A percentile compares a stretch with the other conserved stretches of the same genome.
phyloP scores from a whole-genome alignment of 1,140 invertebrate genomes.

The Cataglyphis hispanica region DNA sequence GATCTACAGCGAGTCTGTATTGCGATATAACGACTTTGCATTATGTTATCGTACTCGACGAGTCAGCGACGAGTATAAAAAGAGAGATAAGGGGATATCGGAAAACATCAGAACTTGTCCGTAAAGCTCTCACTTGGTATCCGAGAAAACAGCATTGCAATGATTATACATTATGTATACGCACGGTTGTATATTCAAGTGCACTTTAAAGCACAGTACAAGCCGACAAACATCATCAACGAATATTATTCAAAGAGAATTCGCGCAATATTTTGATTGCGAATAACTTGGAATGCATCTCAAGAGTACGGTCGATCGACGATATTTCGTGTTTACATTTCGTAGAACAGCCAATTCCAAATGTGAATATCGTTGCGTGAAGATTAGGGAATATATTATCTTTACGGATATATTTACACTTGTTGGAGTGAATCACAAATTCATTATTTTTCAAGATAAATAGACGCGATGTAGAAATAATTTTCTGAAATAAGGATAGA shows the following conservation, averaged over 20 bases:
- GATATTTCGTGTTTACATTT: neutral
- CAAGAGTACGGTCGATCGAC: neutral
- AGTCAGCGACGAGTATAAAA: neutral
- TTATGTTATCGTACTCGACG: slow-evolving; percentile 20
- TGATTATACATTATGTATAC: neutral
- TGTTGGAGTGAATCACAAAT: neutral
- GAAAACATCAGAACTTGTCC: slow-evolving; percentile 17
- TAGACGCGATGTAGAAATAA: neutral
- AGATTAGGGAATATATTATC: neutral
- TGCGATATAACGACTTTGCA: slow-evolving; percentile 24
- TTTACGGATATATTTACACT: neutral
- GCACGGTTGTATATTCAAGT: neutral
- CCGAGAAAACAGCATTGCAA: slow-evolving; percentile 10
- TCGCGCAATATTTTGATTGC: slow-evolving; percentile 24
- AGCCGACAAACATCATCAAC: slow-evolving; percentile 25
- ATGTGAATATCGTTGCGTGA: neutral
- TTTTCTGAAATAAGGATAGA: neutral
- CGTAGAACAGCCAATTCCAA: slow-evolving; percentile 12
- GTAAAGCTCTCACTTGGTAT: neutral
- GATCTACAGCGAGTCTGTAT: slow-evolving; percentile 8
- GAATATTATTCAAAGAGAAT: neutral
- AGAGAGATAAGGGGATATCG: slow-evolving; percentile 11
- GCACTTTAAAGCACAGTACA: slow-evolving; percentile 3
- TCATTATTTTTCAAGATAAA: neutral
- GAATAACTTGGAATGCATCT: slow-evolving; percentile 6